Conservation (phyloP, 37 sponge, comb jelly and placozoan species). For the Geodia barretti region DNA sequence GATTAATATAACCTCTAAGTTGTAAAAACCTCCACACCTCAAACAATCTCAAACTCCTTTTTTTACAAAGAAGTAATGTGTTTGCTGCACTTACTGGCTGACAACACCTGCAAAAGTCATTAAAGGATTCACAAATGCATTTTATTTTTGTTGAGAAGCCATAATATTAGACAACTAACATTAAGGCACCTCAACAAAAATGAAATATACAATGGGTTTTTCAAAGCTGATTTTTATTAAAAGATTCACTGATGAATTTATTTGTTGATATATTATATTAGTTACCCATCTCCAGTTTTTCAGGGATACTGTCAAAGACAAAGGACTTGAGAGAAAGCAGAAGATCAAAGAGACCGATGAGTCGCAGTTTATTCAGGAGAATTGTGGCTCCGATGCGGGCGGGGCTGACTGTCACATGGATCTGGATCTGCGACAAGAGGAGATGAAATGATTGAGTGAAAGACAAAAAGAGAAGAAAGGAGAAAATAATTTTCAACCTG, state of each 20-base stretch:
- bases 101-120: too few relatives aligned
- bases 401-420: constrained; percentile 70
- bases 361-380: constrained; percentile 75
- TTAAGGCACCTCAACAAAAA: too few relatives aligned
- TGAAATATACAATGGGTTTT: background rate
- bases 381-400: constrained; percentile 69
- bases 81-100: too few relatives aligned
- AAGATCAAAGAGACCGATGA: constrained; percentile 78
- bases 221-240: background rate
- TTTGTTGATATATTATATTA: too few relatives aligned
- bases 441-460: background rate
- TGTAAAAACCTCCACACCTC: too few relatives aligned
- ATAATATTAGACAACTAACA: too few relatives aligned
- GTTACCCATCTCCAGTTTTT: constrained; percentile 22
- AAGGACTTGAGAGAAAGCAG: constrained; percentile 73
- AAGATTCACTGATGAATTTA: too few relatives aligned
- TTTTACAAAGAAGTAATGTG: too few relatives aligned
- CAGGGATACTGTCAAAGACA: constrained; percentile 62
- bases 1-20: too few relatives aligned
- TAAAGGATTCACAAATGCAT: too few relatives aligned
- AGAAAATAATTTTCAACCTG: background rate
- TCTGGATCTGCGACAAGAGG: constrained; percentile 27
- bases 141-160: too few relatives aligned
- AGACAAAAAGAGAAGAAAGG: background rate
- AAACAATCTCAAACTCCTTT: too few relatives aligned